A percentile compares a stretch with the other conserved stretches of the same genome.
These are phyloP conservation scores for Cyanoramphus novaezelandiae DNA, from an alignment of 2,113 vertebrate species.

Conservation along the genomic window DNA sequence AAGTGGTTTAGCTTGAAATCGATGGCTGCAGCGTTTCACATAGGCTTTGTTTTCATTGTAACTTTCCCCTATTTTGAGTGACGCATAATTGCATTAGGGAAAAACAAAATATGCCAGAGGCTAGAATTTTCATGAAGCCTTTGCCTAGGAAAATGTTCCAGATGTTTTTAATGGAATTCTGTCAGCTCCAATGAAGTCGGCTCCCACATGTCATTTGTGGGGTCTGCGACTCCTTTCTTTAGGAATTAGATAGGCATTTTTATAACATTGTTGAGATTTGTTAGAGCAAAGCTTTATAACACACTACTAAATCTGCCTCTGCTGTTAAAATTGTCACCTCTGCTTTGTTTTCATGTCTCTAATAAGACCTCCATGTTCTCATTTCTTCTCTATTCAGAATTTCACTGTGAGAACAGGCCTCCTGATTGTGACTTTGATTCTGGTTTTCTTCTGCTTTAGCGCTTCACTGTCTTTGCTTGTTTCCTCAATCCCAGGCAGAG, in stretches of 20 bases:
- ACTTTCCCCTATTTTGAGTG: neutral
- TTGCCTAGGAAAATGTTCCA: neutral
- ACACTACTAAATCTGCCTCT: neutral
- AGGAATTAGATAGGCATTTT: neutral
- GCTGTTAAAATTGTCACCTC: neutral
- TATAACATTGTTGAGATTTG: neutral
- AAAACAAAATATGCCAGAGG: neutral
- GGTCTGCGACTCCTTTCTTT: neutral
- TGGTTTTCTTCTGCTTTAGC: neutral
- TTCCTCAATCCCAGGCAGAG: neutral
- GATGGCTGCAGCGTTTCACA: neutral
- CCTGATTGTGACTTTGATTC: neutral
- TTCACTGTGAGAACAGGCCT: neutral
- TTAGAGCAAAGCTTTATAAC: neutral
- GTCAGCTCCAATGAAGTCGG: neutral
- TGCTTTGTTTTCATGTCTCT: neutral
- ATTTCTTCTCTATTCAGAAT: neutral
- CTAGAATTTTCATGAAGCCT: conserved; percentile 1
- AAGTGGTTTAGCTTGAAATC: neutral
- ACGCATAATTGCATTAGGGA: neutral
- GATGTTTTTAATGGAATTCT: conserved; percentile 12
- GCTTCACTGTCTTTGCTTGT: neutral
- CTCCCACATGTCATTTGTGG: neutral
- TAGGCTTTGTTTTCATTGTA: neutral
- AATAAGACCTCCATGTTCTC: neutral